Conservation (phyloP, 1,140 invertebrate genomes). For the Dysdera silvatica region DNA sequence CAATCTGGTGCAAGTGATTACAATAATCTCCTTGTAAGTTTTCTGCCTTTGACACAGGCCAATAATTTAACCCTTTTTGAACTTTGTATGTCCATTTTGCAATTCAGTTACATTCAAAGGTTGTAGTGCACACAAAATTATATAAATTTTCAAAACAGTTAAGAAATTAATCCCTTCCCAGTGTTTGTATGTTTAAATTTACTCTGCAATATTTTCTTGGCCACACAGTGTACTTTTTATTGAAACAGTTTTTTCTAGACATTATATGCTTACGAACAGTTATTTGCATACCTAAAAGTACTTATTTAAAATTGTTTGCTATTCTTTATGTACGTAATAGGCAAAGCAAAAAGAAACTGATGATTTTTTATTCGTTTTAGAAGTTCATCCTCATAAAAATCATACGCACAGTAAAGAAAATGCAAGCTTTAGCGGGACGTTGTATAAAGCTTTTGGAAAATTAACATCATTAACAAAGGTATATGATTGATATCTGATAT, state of each 20-base stretch:
- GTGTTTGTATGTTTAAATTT: too few species aligned
- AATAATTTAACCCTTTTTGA: too few species aligned
- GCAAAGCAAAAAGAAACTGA: neutral
- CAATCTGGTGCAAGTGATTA: too few species aligned
- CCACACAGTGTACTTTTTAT: neutral
- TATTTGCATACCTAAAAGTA: neutral
- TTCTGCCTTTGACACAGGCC: too few species aligned
- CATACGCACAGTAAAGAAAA: constrained; percentile 8
- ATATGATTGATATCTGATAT: too few species aligned
- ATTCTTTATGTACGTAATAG: neutral
- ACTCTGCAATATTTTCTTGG: neutral
- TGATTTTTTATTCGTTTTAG: neutral
- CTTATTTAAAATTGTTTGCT: neutral
- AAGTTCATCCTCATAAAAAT: constrained; percentile 2
- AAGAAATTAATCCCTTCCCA: too few species aligned
- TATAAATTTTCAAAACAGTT: too few species aligned
- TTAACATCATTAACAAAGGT: constrained; percentile 26
- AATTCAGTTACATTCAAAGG: too few species aligned
- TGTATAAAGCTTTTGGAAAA: constrained; percentile 24
- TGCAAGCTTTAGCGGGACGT: constrained; percentile 24
- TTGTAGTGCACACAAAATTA: too few species aligned
- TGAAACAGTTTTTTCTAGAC: neutral
- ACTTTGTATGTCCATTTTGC: too few species aligned
- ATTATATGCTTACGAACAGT: neutral
- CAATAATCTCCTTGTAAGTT: too few species aligned